Evolutionary conservation across 2,888 invertebrate genomes (phyloP), one percentile per base, ranked within the genome.

Genomic region (Thelaira solivaga): DNA sequence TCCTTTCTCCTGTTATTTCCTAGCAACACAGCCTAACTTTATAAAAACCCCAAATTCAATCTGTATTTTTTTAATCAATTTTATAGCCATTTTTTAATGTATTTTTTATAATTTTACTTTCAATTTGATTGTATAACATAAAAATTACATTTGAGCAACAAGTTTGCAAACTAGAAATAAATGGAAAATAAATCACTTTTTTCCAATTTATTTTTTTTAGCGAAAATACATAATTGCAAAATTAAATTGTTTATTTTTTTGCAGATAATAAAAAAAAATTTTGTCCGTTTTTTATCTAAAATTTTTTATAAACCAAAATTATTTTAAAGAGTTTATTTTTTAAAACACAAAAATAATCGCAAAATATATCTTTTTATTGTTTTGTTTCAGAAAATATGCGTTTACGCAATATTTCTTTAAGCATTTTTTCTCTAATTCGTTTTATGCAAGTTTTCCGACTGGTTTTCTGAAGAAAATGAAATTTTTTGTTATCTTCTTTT

Each of bases 331-430:
- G 7, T 18, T 22, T 51, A 16, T 22, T 13, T 16, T 16, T 24
- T 22, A 22, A 43, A 6, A n/a, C 2, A 13, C 18, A 62, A 51
- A 62, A 53, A 53, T 29, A 26, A 29, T 10, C 20, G 31, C 10
- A 24, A 45, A 41, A 43, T 0, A 18, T 34, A 18, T 26, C 29
- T 24, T 16, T 55, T 10, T 22, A 13, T n/a, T n/a, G n/a, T n/a
- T n/a, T n/a, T 13, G 11, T 36, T 36, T 36, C 4, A 20, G 45
- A 73, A 59, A n/a, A n/a, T n/a, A 51, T 59, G 73, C 65, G 59
- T 74, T 67, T 65, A 74, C 73, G 65, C 73, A 74, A 74, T 49
- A 26, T 43, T 53, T 45, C n/a, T 43, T 13, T 22, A 29, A 6
- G 13, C 7, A 7, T 11, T 6, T 39, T 59, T 34, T 57, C 45